Base-by-base conservation (phyloP, 2,888 invertebrate species). In the Schrankia costaestrigalis region DNA sequence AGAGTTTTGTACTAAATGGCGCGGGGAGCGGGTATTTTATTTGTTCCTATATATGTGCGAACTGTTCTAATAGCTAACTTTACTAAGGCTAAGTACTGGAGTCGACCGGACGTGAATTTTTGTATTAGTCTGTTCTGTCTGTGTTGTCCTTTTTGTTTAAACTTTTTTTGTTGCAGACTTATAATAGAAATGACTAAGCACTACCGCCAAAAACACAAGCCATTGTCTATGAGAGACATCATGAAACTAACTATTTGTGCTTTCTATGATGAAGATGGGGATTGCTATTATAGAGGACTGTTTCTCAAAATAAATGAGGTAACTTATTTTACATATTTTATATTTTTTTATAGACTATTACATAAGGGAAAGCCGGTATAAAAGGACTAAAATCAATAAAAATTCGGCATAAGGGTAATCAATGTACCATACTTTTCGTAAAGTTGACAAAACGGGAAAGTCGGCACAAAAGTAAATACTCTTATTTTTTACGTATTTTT, bases 211-310 rank as follows among this genome's bases (percentile, higher is more conserved):
- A 59, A 72, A 31, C 42, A 45, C 5, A 45, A 42, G 1, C 17
- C 42, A 0, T 14, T 82, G 8, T 56, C 40, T 0, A 7, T 46
- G 0, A 56, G 65, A 0, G 70, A 80, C 1, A 36, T 78, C 1
- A 56, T 44, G 14, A 24, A 51, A 0, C 53, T 81, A 3, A 66
- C 63, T 0, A 81, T 70, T 47, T 85, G 82, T 38, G 78, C 78
- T 0, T 71, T 60, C 32, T 72, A 64, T 13, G 82, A 81, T 9
- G 62, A 70, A 0, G 71, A 72, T 0, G 65, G 59, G 3, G 53
- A 67, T 0, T 65, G 63, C 28, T 79, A 60, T 48, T 81, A 78
- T 38, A 58, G 86, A 26, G 81, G 64, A 3, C 53, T 86, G 19
- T 64, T 78, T 42, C 56, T 83, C 1, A 56, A 66, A 31, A 37